Conservation (phyloP, 2,888 invertebrate species). For the Amblyjoppa fuscipennis region DNA sequence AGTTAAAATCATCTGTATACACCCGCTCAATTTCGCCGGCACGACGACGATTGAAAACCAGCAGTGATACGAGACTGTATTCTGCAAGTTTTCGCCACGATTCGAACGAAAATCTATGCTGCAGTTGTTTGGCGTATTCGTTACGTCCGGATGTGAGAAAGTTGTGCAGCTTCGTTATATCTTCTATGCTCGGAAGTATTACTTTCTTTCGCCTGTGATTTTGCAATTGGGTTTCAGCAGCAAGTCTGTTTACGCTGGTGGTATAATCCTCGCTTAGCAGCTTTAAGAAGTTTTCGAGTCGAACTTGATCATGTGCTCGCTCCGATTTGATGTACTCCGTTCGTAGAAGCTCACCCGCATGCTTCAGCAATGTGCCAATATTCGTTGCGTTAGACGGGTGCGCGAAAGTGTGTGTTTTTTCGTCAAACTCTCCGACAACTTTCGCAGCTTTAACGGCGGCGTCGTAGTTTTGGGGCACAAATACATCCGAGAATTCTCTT, state of each 20-base stretch:
- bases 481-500: conserved; percentile 56
- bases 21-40: conserved; percentile 71
- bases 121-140: conserved; percentile 31
- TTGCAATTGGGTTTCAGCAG: conserved; percentile 50
- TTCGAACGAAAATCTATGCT: conserved; percentile 34
- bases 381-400: conserved; percentile 55
- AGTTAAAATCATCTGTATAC: conserved; percentile 68
- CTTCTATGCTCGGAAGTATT: conserved; percentile 55
- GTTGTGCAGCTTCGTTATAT: conserved; percentile 59
- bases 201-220: conserved; percentile 56
- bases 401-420: conserved; percentile 49
- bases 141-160: conserved; percentile 45
- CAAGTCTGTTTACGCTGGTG: conserved; percentile 51
- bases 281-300: conserved; percentile 57
- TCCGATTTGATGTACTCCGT: conserved; percentile 57
- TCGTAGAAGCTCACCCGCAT: conserved; percentile 57
- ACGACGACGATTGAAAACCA: conserved; percentile 72
- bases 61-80: conserved; percentile 63
- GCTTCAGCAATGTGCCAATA: conserved; percentile 60
- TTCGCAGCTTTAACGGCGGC: conserved; percentile 47
- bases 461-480: conserved; percentile 59
- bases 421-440: conserved; percentile 53
- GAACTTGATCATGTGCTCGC: conserved; percentile 32
- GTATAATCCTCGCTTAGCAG: conserved; percentile 46
- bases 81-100: conserved; percentile 68